These are phyloP conservation scores for Diprion similis DNA, from an alignment of 1,140 invertebrate genomes.

Conservation along the genomic window DNA sequence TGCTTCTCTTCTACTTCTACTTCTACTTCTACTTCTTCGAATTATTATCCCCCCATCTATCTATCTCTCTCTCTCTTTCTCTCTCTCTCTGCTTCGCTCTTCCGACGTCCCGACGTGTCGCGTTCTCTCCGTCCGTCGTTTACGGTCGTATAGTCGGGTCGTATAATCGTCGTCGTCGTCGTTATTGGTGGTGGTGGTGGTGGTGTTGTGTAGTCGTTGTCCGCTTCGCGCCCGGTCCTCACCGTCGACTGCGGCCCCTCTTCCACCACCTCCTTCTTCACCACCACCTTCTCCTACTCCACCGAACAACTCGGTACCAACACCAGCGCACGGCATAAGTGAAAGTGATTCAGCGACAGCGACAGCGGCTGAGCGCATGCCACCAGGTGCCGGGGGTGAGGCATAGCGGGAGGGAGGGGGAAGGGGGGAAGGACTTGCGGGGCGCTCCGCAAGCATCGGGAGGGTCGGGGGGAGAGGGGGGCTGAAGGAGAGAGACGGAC, in stretches of 20 bases:
- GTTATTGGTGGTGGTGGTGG: too few species aligned
- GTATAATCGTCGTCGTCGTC: too few species aligned
- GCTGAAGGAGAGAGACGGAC: slow-evolving; percentile 10
- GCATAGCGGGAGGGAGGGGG: background rate
- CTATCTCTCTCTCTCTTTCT: too few species aligned
- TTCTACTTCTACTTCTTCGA: too few species aligned
- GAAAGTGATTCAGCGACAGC: slow-evolving; percentile 57
- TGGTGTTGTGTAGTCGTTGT: too few species aligned
- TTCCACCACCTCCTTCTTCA: background rate
- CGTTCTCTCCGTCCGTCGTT: too few species aligned
- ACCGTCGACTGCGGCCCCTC: background rate
- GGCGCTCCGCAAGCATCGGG: slow-evolving; percentile 32
- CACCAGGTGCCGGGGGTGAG: slow-evolving; percentile 53
- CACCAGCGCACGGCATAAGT: slow-evolving; percentile 54
- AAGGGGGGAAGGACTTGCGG: slow-evolving; percentile 33
- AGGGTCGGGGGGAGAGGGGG: slow-evolving; percentile 49
- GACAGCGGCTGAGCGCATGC: slow-evolving; percentile 53
- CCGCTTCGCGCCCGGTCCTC: background rate
- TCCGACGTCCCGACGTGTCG: too few species aligned
- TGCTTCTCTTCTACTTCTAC: too few species aligned
- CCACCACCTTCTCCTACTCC: too few species aligned
- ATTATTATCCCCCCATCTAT: too few species aligned
- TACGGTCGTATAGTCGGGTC: too few species aligned
- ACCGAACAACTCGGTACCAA: slow-evolving; percentile 25
- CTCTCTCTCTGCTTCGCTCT: too few species aligned